Conservation (phyloP, 2,797 vertebrate genomes). For the Microcaecilia unicolor region DNA sequence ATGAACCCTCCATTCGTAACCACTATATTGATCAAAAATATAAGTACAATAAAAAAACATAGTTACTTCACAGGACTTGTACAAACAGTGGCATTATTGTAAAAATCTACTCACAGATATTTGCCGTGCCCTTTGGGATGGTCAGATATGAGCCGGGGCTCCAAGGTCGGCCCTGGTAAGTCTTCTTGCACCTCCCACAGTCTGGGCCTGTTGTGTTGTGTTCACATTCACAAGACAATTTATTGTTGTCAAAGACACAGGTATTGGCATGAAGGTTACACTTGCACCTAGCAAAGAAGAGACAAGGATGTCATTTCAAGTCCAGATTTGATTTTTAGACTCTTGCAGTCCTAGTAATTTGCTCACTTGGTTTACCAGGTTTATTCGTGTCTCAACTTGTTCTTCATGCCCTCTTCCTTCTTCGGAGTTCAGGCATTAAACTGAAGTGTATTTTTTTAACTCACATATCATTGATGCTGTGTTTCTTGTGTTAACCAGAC, state of each 20-base stretch:
- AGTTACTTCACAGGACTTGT: neutral
- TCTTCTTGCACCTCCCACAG: conserved; percentile 95
- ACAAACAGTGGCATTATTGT: neutral
- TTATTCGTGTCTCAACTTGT: neutral
- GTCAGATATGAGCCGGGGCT: conserved; percentile 94
- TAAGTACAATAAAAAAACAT: conserved; percentile 3
- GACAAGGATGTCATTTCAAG: conserved; percentile 21
- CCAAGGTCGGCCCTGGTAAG: conserved; percentile 89
- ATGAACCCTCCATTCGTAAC: neutral
- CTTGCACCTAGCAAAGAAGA: conserved; percentile 78
- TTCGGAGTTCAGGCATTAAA: no score
- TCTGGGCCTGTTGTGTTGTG: conserved; percentile 97
- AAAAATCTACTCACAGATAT: conserved; percentile 85
- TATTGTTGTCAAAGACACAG: conserved; percentile 90
- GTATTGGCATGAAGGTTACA: conserved; percentile 96
- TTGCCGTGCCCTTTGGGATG: conserved; percentile 95
- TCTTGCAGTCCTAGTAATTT: neutral
- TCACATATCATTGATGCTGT: no score
- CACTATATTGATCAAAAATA: neutral
- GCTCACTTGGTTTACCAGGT: neutral
- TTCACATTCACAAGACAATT: conserved; percentile 90
- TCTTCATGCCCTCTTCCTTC: no score
- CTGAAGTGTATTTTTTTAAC: no score
- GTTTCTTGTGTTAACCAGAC: no score
- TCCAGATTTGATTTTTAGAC: conserved; percentile 1